Evolutionary conservation across 2,797 vertebrate genomes (phyloP).

Genomic region (Onychomys torridus): DNA sequence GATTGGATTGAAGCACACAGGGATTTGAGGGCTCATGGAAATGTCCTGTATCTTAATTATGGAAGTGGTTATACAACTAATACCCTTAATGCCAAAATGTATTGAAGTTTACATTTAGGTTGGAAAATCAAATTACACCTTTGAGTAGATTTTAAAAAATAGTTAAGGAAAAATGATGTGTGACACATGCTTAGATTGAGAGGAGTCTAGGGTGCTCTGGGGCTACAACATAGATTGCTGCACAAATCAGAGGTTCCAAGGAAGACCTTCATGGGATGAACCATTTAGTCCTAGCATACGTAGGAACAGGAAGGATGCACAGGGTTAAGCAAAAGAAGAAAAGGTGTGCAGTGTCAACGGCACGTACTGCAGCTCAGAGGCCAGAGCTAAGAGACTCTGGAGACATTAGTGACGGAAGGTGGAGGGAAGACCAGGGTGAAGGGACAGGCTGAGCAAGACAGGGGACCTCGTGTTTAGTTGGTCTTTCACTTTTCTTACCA

Average conservation of each 20-base stretch:
- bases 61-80: background rate
- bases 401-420: background rate
- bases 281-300: background rate
- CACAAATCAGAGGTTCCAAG: background rate
- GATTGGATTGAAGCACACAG: background rate
- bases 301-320: background rate
- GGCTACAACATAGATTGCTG: background rate
- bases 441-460: background rate
- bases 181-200: background rate
- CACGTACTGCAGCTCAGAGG: background rate
- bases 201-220: background rate
- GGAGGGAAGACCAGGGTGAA: background rate
- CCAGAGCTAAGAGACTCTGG: background rate
- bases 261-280: background rate
- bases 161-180: constrained; percentile 9
- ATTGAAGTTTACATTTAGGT: constrained; percentile 20
- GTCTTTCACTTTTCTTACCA: constrained; percentile 15
- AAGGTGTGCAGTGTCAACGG: background rate
- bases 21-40: background rate
- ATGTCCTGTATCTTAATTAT: constrained; percentile 1
- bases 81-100: background rate
- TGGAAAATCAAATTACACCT: constrained; percentile 41
- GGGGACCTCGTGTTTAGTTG: constrained; percentile 19
- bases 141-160: background rate
- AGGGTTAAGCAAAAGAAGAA: background rate